Conservation (phyloP, 2,113 vertebrate species). For the Elephantulus edwardii region DNA sequence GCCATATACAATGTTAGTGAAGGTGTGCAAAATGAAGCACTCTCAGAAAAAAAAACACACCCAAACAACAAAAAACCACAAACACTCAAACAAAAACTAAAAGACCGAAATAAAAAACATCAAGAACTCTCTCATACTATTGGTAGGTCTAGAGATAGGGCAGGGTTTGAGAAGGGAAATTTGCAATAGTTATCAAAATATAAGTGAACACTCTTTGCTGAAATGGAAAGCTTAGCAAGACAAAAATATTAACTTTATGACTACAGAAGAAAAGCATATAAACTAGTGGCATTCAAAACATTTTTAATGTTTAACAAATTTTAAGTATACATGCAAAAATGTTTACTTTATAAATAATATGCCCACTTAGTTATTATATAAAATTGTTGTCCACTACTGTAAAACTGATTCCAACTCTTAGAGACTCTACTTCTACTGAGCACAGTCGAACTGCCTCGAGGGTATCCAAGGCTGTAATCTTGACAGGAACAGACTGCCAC, state of each 20-base stretch:
- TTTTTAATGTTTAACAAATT: constrained; percentile 39
- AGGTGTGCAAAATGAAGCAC: background rate
- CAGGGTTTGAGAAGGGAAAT: background rate
- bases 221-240: constrained; percentile 31
- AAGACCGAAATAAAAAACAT: too few relatives aligned
- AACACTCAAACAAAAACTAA: too few relatives aligned
- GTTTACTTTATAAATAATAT: background rate
- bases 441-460: too few relatives aligned
- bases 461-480: too few relatives aligned
- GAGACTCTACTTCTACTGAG: too few relatives aligned
- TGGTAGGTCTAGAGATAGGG: background rate
- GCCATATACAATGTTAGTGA: background rate
- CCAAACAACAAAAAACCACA: too few relatives aligned
- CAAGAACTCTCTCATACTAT: too few relatives aligned
- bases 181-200: background rate
- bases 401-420: too few relatives aligned
- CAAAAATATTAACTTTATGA: constrained; percentile 23
- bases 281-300: background rate
- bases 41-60: too few relatives aligned
- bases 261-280: constrained; percentile 19
- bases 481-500: too few relatives aligned
- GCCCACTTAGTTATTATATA: too few relatives aligned
- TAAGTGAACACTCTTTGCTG: background rate
- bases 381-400: too few relatives aligned
- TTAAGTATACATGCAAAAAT: background rate